Evolutionary conservation across 35 echinoderm and acorn worm species (phyloP), one percentile per base, ranked within the genome.

Genomic region (Hemicentrotus pulcherrimus): DNA sequence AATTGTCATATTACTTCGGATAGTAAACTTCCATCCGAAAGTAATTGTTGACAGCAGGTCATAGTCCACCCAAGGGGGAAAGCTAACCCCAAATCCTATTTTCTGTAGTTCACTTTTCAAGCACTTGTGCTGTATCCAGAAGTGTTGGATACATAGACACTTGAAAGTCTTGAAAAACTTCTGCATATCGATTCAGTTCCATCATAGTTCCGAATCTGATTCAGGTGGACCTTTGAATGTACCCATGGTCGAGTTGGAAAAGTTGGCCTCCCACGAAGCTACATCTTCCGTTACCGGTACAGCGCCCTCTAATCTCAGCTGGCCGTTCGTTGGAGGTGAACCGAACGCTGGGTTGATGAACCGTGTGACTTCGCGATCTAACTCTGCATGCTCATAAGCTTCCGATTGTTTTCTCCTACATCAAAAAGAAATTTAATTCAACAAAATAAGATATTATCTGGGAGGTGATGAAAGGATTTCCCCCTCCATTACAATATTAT

Each of bases 301-400:
- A 93, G 91, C 91, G 91, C 48, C 91, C 47, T 93, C 91, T 93
- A 93, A 12, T 47, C 48, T 47, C 12, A 31, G 48, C 31, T 47
- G 91, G 30, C 9, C 48, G 16, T 31, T 47, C 18, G 88, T 90
- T 90, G 91, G 91, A 13, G 91, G 32, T 47, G 91, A 31, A 15
- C 46, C 90, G 33, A 93, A 93, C 16, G 47, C 91, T 22, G 91
- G 47, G 48, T 93, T 58, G 48, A 93, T 47, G 91, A 93, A 93
- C 22, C 91, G 46, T n/a, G 48, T 55, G 48, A 32, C 47, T 93
- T 93, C 91, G 13, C 30, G 32, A 14, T 93, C 91, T 14, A 93
- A 31, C 48, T 93, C 91, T 19, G 46, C 30, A 32, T 93, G 91
- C 30, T 93, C 48, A 58, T 46, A 93, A 58, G 12, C 45, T 31